Evolutionary conservation across 1,140 invertebrate species (phyloP).

Genomic region (Ladona fulva): DNA sequence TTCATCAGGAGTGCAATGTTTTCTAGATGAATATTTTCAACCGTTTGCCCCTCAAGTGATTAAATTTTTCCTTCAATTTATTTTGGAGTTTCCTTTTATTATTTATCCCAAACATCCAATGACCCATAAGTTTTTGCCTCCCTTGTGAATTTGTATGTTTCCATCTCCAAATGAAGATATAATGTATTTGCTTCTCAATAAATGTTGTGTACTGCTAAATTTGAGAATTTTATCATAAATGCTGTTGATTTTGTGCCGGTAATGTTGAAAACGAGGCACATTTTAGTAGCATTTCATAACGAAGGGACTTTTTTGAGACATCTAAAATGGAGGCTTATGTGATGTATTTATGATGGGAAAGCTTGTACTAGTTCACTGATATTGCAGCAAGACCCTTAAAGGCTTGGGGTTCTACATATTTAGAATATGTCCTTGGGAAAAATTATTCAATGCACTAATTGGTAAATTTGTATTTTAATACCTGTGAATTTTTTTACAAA

Average conservation of each 20-base stretch:
- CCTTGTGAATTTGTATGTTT: neutral
- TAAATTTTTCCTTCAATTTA: neutral
- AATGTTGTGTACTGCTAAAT: slow-evolving; percentile 1
- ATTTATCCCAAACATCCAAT: neutral
- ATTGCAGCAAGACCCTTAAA: neutral
- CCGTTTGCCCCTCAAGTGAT: slow-evolving; percentile 15
- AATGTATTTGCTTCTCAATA: neutral
- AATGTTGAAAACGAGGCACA: neutral
- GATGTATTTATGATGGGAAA: slow-evolving; percentile 5
- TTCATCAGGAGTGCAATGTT: slow-evolving; percentile 14
- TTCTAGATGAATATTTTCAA: slow-evolving; percentile 13
- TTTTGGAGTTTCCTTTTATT: neutral
- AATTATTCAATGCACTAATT: slow-evolving; percentile 12
- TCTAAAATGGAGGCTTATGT: slow-evolving; percentile 1
- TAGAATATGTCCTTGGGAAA: slow-evolving; percentile 6
- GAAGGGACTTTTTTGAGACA: neutral
- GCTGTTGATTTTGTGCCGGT: neutral
- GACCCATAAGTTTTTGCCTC: neutral
- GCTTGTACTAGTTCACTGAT: slow-evolving; percentile 1
- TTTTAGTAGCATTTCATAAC: neutral
- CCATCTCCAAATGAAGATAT: neutral
- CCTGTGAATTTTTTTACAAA: slow-evolving; percentile 11
- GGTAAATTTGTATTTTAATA: slow-evolving; percentile 14
- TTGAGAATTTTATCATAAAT: neutral
- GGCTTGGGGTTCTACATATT: neutral